phyloP scores from a whole-genome alignment of 2,888 invertebrate species.

The Coremacera marginata region DNA sequence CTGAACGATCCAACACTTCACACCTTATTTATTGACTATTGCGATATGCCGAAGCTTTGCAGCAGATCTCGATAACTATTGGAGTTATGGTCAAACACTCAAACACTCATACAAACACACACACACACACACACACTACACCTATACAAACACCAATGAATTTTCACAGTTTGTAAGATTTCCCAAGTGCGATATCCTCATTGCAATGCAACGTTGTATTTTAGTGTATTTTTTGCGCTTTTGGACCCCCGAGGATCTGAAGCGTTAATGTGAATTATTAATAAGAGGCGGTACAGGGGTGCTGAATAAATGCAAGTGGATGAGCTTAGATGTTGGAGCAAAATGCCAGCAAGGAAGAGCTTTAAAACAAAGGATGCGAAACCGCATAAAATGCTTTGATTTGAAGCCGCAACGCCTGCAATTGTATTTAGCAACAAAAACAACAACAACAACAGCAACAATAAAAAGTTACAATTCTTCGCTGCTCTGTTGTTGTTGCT shows the following conservation, averaged over 20 bases:
- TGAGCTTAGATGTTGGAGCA: background rate
- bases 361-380: conserved; percentile 59
- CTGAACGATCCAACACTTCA: conserved; percentile 52
- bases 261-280: conserved; percentile 70
- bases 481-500: conserved; percentile 40
- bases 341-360: conserved; percentile 1
- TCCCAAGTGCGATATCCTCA: conserved; percentile 29
- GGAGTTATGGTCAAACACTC: conserved; percentile 43
- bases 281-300: conserved; percentile 56
- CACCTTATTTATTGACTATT: conserved; percentile 65
- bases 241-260: conserved; percentile 54
- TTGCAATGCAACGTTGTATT: conserved; percentile 19
- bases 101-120: conserved; percentile 26
- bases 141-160: conserved; percentile 33
- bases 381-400: conserved; percentile 35
- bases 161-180: conserved; percentile 28
- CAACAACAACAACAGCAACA: conserved; percentile 36
- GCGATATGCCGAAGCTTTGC: conserved; percentile 53
- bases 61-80: conserved; percentile 46
- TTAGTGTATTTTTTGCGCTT: conserved; percentile 26
- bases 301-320: background rate
- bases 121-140: conserved; percentile 35
- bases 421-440: conserved; percentile 36
- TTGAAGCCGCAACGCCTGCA: conserved; percentile 31
- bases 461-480: conserved; percentile 5